A percentile compares a stretch with the other conserved stretches of the same genome.
Evolutionary conservation across 1,140 invertebrate species (phyloP).

Genomic region (Teleogryllus occipitalis): DNA sequence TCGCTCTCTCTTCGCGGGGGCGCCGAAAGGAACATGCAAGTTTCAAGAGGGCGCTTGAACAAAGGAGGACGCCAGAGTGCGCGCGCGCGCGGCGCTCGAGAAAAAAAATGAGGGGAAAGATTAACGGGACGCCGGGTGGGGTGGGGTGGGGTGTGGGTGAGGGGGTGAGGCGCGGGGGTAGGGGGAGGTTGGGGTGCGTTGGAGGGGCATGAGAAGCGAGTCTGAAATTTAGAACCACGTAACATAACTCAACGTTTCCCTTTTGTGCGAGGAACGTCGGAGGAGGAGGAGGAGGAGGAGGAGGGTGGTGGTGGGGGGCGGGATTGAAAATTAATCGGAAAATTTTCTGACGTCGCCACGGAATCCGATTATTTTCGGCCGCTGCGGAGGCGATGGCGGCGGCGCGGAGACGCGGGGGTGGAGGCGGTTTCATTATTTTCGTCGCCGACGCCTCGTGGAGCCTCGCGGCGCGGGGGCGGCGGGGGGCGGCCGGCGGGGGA

Average conservation of each 20-base stretch:
- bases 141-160: not conserved
- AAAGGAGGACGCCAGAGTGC: not conserved
- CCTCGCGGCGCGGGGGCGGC: no score
- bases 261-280: not conserved
- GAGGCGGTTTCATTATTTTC: no score
- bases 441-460: no score
- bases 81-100: not conserved
- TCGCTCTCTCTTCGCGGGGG: no score
- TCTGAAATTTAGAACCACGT: not conserved
- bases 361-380: not conserved
- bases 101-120: not conserved
- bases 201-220: not conserved
- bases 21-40: not conserved
- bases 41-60: not conserved
- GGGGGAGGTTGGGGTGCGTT: not conserved
- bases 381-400: no score
- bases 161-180: no score
- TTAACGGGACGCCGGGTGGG: not conserved
- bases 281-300: no score
- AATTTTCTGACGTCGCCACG: not conserved
- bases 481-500: no score
- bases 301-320: no score
- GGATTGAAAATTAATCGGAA: conserved; percentile 1
- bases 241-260: conserved; percentile 1
- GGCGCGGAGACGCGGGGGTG: no score